Evolutionary conservation across 37 sponge, comb jelly and placozoan species (phyloP), one percentile per base, ranked within the genome.

Genomic region (Chondrilla cf. caribensis): DNA sequence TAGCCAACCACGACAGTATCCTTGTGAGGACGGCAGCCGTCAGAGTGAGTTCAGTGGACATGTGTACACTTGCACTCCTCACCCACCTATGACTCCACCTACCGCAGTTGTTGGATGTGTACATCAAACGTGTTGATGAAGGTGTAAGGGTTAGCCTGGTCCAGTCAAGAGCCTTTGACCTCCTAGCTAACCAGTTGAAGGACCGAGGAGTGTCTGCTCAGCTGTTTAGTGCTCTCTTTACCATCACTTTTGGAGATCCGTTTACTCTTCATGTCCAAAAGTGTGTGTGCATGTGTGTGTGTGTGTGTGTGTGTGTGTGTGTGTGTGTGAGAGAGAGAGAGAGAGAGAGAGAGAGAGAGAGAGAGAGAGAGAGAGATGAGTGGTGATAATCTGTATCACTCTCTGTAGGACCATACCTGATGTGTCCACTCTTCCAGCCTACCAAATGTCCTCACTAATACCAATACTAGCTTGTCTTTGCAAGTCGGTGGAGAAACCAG

Each of bases 21-120:
- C 84, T 89, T 2, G 79, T 93, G 44, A 86, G 93, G 47, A 89
- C 89, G n/a, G 93, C 89, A 64, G 87, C 86, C 40, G 57, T 89
- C 31, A 77, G 84, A 77, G 93, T 93, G 47, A 86, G 93, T 40
- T 28, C 64, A 5, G 17, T 17, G 17, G n/a, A n/a, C n/a, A n/a
- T n/a, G n/a, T n/a, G n/a, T n/a, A n/a, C n/a, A n/a, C n/a, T n/a
- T n/a, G n/a, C n/a, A n/a, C n/a, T n/a, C n/a, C 17, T 55, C 11
- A 19, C 8, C 8, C 26, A 65, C 8, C 28, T 65, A 18, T 7
- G 38, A 19, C 44, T 73, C 25, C 40, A 37, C 43, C 25, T 57
- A 22, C 40, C 29, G 38, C 42, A 93, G 93, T 80, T 93, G 31
- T 38, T 93, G 68, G 93, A 86, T 28, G 84, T 86, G 62, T 93